phyloP scores from a whole-genome alignment of 2,113 vertebrate genomes.

The Prietella phreatophila region DNA sequence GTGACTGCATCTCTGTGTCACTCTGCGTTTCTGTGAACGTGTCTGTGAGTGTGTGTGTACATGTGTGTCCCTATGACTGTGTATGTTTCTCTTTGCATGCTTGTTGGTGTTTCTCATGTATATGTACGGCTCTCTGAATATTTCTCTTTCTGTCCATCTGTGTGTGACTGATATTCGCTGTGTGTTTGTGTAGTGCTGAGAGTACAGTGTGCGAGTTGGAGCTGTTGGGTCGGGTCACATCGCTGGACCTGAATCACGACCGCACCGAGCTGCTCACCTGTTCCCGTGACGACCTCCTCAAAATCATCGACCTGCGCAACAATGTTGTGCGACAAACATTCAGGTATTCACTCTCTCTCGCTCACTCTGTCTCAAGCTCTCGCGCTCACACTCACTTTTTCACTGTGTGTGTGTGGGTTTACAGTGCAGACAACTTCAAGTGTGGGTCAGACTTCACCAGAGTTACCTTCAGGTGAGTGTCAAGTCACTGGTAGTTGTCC shows the following conservation, averaged over 20 bases:
- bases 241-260: slow-evolving; percentile 91
- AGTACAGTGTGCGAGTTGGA: slow-evolving; percentile 88
- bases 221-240: slow-evolving; percentile 87
- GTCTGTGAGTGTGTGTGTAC: neutral
- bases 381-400: neutral
- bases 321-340: slow-evolving; percentile 82
- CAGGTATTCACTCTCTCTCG: slow-evolving; percentile 68
- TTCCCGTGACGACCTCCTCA: slow-evolving; percentile 90
- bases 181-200: slow-evolving; percentile 77
- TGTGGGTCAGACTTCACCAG: slow-evolving; percentile 97
- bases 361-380: too few relatives aligned
- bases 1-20: neutral
- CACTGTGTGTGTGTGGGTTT: slow-evolving; percentile 33
- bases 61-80: neutral
- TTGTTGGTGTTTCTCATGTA: neutral
- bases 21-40: neutral
- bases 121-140: neutral
- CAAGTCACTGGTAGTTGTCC: neutral
- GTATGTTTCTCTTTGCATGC: neutral
- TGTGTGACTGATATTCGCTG: neutral
- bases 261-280: slow-evolving; percentile 91
- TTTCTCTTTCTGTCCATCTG: neutral
- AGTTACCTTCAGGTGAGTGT: slow-evolving; percentile 89
- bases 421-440: slow-evolving; percentile 91
- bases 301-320: slow-evolving; percentile 88